Evolutionary conservation across 2,797 vertebrate species (phyloP).

Genomic region (Clarias platycephalus): DNA sequence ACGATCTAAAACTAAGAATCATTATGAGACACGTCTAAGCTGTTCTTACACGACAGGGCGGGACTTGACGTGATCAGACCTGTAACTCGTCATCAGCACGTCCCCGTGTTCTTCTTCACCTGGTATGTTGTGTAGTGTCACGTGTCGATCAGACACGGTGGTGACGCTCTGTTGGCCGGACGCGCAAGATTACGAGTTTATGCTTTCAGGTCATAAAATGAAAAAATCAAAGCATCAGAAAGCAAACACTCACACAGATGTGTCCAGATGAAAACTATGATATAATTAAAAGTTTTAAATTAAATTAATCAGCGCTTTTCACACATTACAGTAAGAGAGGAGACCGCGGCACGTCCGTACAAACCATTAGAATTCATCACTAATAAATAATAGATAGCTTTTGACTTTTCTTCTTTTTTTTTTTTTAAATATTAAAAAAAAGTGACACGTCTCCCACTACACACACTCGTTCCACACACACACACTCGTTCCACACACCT

Average conservation of each 20-base stretch:
- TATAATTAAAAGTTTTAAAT: background rate
- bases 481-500: background rate
- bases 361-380: slow-evolving; percentile 67
- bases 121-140: too few species aligned
- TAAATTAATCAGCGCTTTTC: slow-evolving; percentile 43
- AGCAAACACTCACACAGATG: background rate
- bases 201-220: background rate
- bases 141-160: too few species aligned
- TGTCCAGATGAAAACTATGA: background rate
- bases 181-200: background rate
- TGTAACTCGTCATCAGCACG: background rate
- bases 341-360: slow-evolving; percentile 58
- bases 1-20: too few species aligned
- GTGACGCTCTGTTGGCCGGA: too few species aligned
- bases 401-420: background rate
- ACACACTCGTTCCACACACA: background rate
- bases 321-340: slow-evolving; percentile 44
- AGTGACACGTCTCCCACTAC: slow-evolving; percentile 49
- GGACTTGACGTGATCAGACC: background rate
- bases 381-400: slow-evolving; percentile 75
- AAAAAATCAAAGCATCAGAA: background rate
- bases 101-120: background rate
- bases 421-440: slow-evolving; percentile 72
- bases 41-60: background rate
- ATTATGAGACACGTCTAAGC: background rate